Percentiles rank a stretch among this genome's conserved stretches.
Evolutionary conservation across 2,113 vertebrate genomes (phyloP).

Genomic region (Corythoichthys haematopterus): DNA sequence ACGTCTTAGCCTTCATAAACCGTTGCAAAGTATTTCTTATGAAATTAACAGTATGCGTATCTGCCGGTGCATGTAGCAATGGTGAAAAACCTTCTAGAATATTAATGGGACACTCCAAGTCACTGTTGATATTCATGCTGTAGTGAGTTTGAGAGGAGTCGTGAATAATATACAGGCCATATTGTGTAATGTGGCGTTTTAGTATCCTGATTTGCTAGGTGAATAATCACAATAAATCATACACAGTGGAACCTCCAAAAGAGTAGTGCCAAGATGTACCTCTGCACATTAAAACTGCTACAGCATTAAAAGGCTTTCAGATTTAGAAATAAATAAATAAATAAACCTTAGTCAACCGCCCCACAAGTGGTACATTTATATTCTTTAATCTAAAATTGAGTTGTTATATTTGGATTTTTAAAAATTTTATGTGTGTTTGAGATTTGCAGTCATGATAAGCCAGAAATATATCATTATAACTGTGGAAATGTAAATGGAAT

Average conservation of each 20-base stretch:
- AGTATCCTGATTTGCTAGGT: conserved; percentile 5
- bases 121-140: conserved; percentile 25
- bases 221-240: conserved; percentile 14
- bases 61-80: conserved; percentile 15
- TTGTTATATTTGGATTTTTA: too few relatives aligned
- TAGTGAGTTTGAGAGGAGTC: conserved; percentile 14
- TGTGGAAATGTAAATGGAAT: neutral
- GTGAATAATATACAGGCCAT: conserved; percentile 18
- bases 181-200: conserved; percentile 19
- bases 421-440: neutral
- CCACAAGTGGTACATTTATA: too few relatives aligned
- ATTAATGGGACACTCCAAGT: conserved; percentile 24
- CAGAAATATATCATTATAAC: neutral
- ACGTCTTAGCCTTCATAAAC: conserved; percentile 23
- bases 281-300: too few relatives aligned
- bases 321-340: too few relatives aligned
- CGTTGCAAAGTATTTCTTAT: conserved; percentile 36
- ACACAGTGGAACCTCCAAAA: neutral
- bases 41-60: conserved; percentile 42
- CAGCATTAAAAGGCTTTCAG: too few relatives aligned
- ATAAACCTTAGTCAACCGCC: too few relatives aligned
- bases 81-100: conserved; percentile 23
- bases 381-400: too few relatives aligned
- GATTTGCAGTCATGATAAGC: neutral
- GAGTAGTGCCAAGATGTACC: neutral